These are phyloP conservation scores for Thalassoma bifasciatum DNA, from an alignment of 2,113 vertebrate genomes.

Conservation along the genomic window DNA sequence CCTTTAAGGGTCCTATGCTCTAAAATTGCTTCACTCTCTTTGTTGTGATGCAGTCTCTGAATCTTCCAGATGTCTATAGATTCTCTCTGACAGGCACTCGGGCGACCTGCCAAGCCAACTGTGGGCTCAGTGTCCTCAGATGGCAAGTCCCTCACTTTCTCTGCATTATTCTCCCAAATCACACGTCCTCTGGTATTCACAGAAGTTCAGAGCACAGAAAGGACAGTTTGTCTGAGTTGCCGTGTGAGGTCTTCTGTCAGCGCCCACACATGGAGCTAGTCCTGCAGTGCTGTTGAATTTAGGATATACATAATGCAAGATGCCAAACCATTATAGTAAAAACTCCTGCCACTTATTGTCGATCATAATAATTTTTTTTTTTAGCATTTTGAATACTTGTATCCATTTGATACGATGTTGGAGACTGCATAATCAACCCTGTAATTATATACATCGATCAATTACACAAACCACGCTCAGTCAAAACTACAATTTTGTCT, in stretches of 20 bases:
- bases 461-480: not conserved
- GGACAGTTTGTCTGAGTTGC: slow-evolving; percentile 63
- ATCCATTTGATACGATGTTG: not conserved
- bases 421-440: not conserved
- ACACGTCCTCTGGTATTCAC: slow-evolving; percentile 61
- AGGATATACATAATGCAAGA: not conserved
- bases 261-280: slow-evolving; percentile 52
- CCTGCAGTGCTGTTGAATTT: slow-evolving; percentile 26
- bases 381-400: not conserved
- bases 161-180: slow-evolving; percentile 61
- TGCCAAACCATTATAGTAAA: slow-evolving; percentile 1
- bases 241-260: slow-evolving; percentile 54
- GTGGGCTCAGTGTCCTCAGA: slow-evolving; percentile 60
- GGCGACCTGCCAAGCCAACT: slow-evolving; percentile 55
- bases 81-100: slow-evolving; percentile 38
- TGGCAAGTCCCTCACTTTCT: slow-evolving; percentile 55
- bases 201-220: slow-evolving; percentile 58
- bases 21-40: slow-evolving; percentile 62
- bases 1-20: slow-evolving; percentile 54
- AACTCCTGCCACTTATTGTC: not conserved
- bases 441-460: not conserved
- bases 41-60: slow-evolving; percentile 56
- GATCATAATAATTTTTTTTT: not conserved
- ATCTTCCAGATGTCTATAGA: slow-evolving; percentile 61
- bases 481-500: not conserved